These are phyloP conservation scores for Littorina saxatilis DNA, from an alignment of 1,140 invertebrate species.

Conservation along the genomic window DNA sequence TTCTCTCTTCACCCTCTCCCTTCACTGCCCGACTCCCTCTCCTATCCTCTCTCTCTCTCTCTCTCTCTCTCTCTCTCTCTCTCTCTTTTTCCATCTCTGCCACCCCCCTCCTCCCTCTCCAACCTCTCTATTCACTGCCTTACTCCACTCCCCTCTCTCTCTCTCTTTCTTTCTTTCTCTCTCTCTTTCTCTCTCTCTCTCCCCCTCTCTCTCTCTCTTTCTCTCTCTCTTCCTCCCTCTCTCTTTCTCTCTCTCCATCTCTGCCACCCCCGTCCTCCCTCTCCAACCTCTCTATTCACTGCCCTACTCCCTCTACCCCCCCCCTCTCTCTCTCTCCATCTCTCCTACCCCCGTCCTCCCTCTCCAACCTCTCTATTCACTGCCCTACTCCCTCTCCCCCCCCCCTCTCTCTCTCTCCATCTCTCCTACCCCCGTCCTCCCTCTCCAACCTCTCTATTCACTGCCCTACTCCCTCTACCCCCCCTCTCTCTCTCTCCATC, in stretches of 20 bases:
- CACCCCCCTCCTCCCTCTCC: no score
- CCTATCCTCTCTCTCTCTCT: background rate
- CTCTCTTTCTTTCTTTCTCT: slow-evolving; percentile 34
- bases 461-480: no score
- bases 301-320: background rate
- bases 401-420: background rate
- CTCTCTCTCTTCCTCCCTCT: no score
- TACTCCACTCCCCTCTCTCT: slow-evolving; percentile 11
- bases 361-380: no score
- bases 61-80: background rate
- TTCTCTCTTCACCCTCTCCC: slow-evolving; percentile 3
- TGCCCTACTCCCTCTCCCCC: no score
- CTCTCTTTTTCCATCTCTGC: no score
- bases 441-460: no score
- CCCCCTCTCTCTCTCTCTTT: slow-evolving; percentile 3
- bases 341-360: no score
- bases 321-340: no score
- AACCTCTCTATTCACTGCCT: no score
- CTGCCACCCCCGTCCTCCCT: background rate
- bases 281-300: background rate
- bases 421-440: no score
- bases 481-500: no score
- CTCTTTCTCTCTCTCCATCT: background rate
- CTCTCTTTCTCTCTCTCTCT: background rate
- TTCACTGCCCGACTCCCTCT: background rate